Evolutionary conservation across 2,888 invertebrate species (phyloP), one percentile per base, ranked within the genome.

Genomic region (Phymatocera aterrima): DNA sequence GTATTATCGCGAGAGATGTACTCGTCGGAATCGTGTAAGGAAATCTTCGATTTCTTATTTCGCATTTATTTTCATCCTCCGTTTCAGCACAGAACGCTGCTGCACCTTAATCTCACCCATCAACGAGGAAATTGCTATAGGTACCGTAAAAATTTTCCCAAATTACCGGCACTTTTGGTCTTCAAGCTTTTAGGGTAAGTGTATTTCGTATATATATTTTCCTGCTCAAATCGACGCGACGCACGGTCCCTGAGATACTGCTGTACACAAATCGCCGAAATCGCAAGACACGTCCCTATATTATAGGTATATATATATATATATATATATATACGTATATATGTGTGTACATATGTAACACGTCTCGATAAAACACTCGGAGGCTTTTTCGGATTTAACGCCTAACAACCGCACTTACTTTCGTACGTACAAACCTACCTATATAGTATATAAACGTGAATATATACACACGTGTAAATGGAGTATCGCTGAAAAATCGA

Each of bases 171-270:
- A 68, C 40, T 68, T 68, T 65, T 65, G 65, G 65, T 31, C 34
- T 24, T 21, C 79, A 79, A 48, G 83, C 84, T 84, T 84, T 84
- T 78, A 80, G 81, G 82, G 83, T 84, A 85, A 84, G 82, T 84
- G 82, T 68, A n/a, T n/a, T n/a, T 37, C 21, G 64, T 64, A 64
- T 64, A 37, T 64, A n/a, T 81, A 81, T 77, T 74, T 81, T 79
- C 79, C 82, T 80, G 68, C 79, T 48, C 70, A 78, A 82, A 84
- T 80, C 77, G 68, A 80, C 51, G 54, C 57, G 57, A 21, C 21
- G 37, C 18, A 8, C 61, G n/a, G 10, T 8, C 10, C 37, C n/a
- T n/a, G n/a, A n/a, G n/a, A n/a, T n/a, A n/a, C n/a, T n/a, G n/a
- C n/a, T n/a, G n/a, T 64, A 37, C 37, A 64, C 34, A 37, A 64